These are phyloP conservation scores for Drosophila peninsularis DNA, from an alignment of 2,888 invertebrate species.

Conservation along the genomic window DNA sequence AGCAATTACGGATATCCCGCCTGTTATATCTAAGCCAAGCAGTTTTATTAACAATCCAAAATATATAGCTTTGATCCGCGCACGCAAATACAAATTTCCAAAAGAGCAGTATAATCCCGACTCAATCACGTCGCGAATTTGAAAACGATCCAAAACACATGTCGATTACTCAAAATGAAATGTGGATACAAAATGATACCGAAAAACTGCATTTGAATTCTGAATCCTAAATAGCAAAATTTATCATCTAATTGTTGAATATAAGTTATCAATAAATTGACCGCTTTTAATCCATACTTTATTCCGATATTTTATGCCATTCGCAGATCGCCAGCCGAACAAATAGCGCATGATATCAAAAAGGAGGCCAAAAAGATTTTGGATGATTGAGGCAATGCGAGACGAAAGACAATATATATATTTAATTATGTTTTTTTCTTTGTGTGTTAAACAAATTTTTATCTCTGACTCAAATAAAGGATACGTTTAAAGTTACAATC, in stretches of 20 bases:
- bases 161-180: not conserved
- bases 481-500: constrained; percentile 44
- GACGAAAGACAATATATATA: constrained; percentile 29
- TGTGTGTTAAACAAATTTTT: constrained; percentile 38
- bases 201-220: not conserved
- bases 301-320: not conserved
- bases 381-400: constrained; percentile 51
- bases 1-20: not conserved
- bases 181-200: not conserved
- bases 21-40: constrained; percentile 16
- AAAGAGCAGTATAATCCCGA: constrained; percentile 23
- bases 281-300: constrained; percentile 2
- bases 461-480: constrained; percentile 58
- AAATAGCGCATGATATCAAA: constrained; percentile 74
- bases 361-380: constrained; percentile 75
- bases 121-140: not conserved
- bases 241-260: not conserved
- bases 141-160: not conserved
- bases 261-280: constrained; percentile 10
- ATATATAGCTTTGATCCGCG: constrained; percentile 4
- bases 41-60: constrained; percentile 13
- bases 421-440: constrained; percentile 13
- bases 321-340: constrained; percentile 69
- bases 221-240: not conserved
- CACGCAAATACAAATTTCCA: constrained; percentile 21